Conservation (phyloP, 2,888 invertebrate genomes). For the Clunio marinus region DNA sequence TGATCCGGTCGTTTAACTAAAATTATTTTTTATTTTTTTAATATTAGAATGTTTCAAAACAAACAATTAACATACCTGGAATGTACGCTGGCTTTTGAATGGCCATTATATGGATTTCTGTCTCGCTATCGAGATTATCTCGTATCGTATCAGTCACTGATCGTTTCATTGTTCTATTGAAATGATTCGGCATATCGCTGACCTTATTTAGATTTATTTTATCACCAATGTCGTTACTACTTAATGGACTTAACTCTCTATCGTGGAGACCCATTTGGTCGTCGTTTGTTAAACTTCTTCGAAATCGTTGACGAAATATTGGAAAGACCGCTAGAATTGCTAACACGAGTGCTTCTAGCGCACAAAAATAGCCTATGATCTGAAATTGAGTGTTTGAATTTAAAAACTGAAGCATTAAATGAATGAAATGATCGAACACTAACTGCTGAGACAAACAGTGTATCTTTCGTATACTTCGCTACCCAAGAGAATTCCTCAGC, state of each 20-base stretch:
- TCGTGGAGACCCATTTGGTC: conserved; percentile 59
- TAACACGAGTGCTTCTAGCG: conserved; percentile 57
- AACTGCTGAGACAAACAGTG: conserved; percentile 63
- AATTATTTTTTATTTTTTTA: neutral
- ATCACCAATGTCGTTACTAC: conserved; percentile 48
- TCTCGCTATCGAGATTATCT: conserved; percentile 15
- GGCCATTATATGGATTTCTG: conserved; percentile 39
- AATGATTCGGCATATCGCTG: conserved; percentile 46
- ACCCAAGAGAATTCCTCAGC: conserved; percentile 65
- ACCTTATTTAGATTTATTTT: conserved; percentile 45
- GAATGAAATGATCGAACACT: conserved; percentile 45
- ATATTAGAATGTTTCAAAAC: too few relatives aligned
- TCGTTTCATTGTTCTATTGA: conserved; percentile 46
- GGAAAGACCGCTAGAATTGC: conserved; percentile 58
- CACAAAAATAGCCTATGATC: conserved; percentile 61
- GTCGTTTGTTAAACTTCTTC: conserved; percentile 49
- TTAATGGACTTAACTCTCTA: conserved; percentile 54
- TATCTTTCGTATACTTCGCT: conserved; percentile 67
- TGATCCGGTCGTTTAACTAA: conserved; percentile 53
- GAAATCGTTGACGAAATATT: conserved; percentile 59
- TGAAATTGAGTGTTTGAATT: conserved; percentile 44
- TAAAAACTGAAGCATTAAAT: neutral
- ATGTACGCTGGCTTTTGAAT: conserved; percentile 53
- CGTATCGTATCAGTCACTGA: conserved; percentile 33
- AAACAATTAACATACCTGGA: conserved; percentile 51